Percentiles rank a stretch among this genome's conserved stretches.
Evolutionary conservation across 2,113 vertebrate genomes (phyloP).

Genomic region (Cynopterus brachyotis): DNA sequence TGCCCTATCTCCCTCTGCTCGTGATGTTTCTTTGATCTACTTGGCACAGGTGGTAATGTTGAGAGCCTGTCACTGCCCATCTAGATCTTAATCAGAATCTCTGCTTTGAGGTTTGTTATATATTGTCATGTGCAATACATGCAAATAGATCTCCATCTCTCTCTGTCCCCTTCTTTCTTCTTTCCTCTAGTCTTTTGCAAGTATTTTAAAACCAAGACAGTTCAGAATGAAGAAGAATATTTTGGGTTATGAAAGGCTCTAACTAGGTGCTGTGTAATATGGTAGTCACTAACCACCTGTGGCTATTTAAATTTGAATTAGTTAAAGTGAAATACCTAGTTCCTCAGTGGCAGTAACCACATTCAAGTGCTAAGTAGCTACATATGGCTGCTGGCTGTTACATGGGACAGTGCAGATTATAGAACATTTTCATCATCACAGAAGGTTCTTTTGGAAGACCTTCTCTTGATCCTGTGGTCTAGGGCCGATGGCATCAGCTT

Average conservation of each 20-base stretch:
- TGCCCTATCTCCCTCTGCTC: conserved; percentile 49
- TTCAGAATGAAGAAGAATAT: neutral
- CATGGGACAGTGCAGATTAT: neutral
- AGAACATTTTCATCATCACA: neutral
- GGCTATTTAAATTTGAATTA: neutral
- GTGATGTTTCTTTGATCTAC: conserved; percentile 36
- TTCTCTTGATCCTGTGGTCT: neutral
- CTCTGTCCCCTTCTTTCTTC: neutral
- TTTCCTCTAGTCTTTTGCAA: conserved; percentile 33
- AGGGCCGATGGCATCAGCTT: neutral
- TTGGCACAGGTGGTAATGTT: conserved; percentile 62
- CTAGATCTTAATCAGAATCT: conserved; percentile 58
- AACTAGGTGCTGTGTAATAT: neutral
- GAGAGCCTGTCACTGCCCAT: neutral
- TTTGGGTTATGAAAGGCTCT: neutral
- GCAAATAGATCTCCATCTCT: neutral
- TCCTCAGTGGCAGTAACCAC: neutral
- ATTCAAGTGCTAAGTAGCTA: neutral
- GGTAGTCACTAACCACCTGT: neutral
- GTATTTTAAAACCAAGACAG: neutral
- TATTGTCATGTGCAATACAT: neutral
- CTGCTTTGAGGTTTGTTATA: conserved; percentile 29
- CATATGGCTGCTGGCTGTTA: neutral
- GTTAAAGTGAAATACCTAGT: neutral
- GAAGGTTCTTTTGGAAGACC: neutral